Conservation (phyloP, 2,113 vertebrate species). For the Nerophis ophidion region DNA sequence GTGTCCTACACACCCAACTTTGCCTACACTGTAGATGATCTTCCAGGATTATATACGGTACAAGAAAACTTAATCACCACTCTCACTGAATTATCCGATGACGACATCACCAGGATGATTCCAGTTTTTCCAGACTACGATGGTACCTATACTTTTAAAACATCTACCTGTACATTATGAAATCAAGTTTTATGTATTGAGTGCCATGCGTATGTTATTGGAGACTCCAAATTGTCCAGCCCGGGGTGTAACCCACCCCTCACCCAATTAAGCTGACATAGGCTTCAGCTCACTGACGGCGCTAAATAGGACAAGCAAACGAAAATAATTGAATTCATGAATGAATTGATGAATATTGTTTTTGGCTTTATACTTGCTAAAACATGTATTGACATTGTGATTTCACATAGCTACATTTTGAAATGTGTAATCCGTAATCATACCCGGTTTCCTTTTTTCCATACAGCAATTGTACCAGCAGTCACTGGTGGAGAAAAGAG, state of each 20-base stretch:
- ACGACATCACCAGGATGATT: slow-evolving; percentile 48
- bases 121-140: slow-evolving; percentile 49
- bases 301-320: too few relatives aligned
- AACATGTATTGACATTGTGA: too few relatives aligned
- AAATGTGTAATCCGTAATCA: not conserved
- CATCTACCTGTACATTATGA: not conserved
- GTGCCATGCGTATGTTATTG: not conserved
- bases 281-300: too few relatives aligned
- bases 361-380: too few relatives aligned
- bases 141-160: slow-evolving; percentile 45
- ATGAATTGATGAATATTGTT: too few relatives aligned
- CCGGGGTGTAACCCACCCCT: too few relatives aligned
- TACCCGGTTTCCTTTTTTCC: slow-evolving; percentile 16
- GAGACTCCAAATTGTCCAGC: not conserved
- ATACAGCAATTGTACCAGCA: slow-evolving; percentile 29
- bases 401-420: not conserved
- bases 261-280: too few relatives aligned
- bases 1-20: slow-evolving; percentile 81
- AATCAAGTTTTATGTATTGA: too few relatives aligned
- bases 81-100: slow-evolving; percentile 67
- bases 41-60: slow-evolving; percentile 74
- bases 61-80: slow-evolving; percentile 68
- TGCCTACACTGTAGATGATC: slow-evolving; percentile 74
- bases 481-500: slow-evolving; percentile 67
- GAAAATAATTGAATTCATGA: too few relatives aligned